Evolutionary conservation across 2,888 invertebrate species (phyloP).

Genomic region (Lasioglossum zephyrum): DNA sequence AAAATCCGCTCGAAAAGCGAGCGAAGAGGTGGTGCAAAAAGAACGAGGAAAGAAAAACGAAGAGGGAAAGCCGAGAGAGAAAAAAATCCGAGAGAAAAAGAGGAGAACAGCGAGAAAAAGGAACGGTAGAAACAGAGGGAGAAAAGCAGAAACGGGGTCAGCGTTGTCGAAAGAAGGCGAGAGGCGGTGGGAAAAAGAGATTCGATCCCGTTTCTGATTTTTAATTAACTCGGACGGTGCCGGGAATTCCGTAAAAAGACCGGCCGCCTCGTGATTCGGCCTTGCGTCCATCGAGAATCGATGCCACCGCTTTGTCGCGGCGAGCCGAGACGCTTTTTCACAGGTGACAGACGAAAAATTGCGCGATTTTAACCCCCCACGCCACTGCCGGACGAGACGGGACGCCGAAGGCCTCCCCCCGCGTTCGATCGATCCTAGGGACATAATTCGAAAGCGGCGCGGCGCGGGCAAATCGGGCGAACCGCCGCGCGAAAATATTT

Average conservation of each 20-base stretch:
- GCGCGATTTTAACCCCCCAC: constrained; percentile 1
- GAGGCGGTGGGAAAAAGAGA: not conserved
- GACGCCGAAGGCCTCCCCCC: not conserved
- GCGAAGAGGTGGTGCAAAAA: not conserved
- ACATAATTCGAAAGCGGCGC: not conserved
- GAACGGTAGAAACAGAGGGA: not conserved
- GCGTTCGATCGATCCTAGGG: constrained; percentile 2
- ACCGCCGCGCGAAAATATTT: constrained; percentile 5
- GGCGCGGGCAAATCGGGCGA: not conserved
- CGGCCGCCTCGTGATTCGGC: constrained; percentile 31
- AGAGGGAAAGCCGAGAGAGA: not conserved
- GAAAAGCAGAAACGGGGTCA: not conserved
- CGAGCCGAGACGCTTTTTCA: constrained; percentile 1
- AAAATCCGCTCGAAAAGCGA: not conserved
- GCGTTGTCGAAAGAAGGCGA: not conserved
- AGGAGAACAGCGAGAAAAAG: not conserved
- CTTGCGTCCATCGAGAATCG: constrained; percentile 52
- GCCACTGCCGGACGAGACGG: not conserved
- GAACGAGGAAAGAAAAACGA: not conserved
- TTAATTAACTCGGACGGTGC: constrained; percentile 53
- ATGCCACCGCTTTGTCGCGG: constrained; percentile 32
- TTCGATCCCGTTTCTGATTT: constrained; percentile 49
- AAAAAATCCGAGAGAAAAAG: not conserved
- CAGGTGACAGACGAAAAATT: constrained; percentile 9
- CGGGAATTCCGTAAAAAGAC: constrained; percentile 3